Evolutionary conservation across 2,888 invertebrate genomes (phyloP).

Genomic region (Nesidiocoris tenuis): DNA sequence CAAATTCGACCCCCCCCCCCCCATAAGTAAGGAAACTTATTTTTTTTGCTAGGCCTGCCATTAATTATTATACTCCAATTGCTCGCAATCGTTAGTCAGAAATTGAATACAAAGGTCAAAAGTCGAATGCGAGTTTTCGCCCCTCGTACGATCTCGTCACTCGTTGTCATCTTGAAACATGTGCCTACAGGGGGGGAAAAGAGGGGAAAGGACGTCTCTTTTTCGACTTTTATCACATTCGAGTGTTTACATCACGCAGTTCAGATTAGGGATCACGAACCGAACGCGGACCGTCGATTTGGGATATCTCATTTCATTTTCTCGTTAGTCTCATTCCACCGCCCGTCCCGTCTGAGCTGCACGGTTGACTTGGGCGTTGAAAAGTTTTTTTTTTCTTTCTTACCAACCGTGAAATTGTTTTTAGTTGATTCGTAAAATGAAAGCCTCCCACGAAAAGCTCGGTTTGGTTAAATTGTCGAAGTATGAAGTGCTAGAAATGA

Average conservation of each 20-base stretch:
- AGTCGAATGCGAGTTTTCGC: not conserved
- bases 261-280: constrained; percentile 24
- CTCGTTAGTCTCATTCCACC: not conserved
- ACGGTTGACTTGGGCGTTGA: no score
- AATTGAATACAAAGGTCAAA: constrained; percentile 18
- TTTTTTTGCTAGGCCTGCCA: no score
- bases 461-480: constrained; percentile 57
- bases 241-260: constrained; percentile 31
- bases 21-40: no score
- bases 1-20: no score
- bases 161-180: no score
- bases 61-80: no score
- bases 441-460: not conserved
- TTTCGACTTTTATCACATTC: constrained; percentile 2
- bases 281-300: constrained; percentile 1
- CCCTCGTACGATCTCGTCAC: not conserved
- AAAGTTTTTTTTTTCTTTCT: no score
- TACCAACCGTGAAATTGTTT: no score
- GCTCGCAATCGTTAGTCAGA: not conserved
- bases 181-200: not conserved
- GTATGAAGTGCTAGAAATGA: constrained; percentile 57
- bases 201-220: no score
- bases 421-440: no score
- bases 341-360: no score
- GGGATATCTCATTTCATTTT: constrained; percentile 1